Conservation (phyloP, 2,888 invertebrate genomes). For the Microplitis deprimator region DNA sequence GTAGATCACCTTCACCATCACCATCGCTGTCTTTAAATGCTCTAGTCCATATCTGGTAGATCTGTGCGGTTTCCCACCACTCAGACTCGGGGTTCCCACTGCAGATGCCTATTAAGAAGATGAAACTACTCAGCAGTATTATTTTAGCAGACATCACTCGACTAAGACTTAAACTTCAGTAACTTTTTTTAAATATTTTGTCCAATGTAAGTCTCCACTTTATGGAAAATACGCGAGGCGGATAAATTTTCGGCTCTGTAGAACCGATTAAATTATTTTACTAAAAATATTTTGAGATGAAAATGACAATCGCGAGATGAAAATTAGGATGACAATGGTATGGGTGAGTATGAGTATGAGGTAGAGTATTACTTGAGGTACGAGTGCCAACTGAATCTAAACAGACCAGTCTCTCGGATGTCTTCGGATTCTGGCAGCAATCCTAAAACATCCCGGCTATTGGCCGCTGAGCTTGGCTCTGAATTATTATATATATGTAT, state of each 20-base stretch:
- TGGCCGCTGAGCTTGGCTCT: neutral
- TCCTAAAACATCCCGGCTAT: constrained; percentile 1
- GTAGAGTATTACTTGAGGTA: neutral
- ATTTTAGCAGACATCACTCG: neutral
- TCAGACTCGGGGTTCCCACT: constrained; percentile 37
- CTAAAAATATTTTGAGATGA: neutral
- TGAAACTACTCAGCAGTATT: neutral
- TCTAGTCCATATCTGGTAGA: constrained; percentile 62
- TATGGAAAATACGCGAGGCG: too few relatives aligned
- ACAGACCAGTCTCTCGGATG: constrained; percentile 13
- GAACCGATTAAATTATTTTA: neutral
- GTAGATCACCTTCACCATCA: constrained; percentile 61
- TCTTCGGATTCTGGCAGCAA: constrained; percentile 9
- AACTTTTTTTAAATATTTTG: too few relatives aligned
- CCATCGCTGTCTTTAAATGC: constrained; percentile 62
- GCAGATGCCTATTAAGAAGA: constrained; percentile 1
- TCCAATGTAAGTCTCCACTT: too few relatives aligned
- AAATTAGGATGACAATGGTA: neutral
- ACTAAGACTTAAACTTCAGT: neutral
- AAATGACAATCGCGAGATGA: neutral
- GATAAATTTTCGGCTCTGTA: neutral
- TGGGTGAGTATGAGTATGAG: neutral
- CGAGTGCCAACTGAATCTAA: constrained; percentile 12
- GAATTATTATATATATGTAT: neutral
- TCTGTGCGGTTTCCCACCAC: constrained; percentile 60